Evolutionary conservation across 2,888 invertebrate genomes (phyloP).

Genomic region (Coelogynopora nodosa): DNA sequence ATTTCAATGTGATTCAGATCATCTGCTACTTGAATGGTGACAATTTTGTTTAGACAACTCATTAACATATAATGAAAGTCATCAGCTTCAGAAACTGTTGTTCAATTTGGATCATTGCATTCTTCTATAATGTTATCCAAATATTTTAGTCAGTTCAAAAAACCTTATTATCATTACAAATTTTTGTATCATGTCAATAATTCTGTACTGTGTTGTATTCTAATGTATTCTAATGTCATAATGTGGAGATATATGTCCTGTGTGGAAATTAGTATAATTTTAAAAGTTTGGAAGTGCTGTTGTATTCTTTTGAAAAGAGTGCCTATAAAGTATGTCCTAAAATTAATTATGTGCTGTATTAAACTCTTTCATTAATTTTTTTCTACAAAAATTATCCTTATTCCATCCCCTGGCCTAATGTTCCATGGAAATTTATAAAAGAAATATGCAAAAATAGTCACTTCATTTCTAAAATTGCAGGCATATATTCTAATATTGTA

Average conservation of each 20-base stretch:
- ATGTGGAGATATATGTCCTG: conserved; percentile 83
- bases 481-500: too few relatives aligned
- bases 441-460: too few relatives aligned
- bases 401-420: too few relatives aligned
- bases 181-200: neutral
- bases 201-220: neutral
- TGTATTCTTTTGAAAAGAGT: too few relatives aligned
- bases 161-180: neutral
- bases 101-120: neutral
- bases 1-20: neutral
- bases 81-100: neutral
- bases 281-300: too few relatives aligned
- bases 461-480: too few relatives aligned
- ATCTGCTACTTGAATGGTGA: neutral
- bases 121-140: neutral
- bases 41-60: neutral
- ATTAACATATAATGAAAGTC: neutral
- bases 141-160: neutral
- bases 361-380: too few relatives aligned
- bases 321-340: too few relatives aligned
- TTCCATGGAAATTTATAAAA: too few relatives aligned
- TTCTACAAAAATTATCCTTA: too few relatives aligned
- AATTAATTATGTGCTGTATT: too few relatives aligned
- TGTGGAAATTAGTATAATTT: conserved; percentile 81
- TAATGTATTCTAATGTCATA: conserved; percentile 59